Evolutionary conservation across 2,888 invertebrate genomes (phyloP).

Genomic region (Patella ulyssiponensis): DNA sequence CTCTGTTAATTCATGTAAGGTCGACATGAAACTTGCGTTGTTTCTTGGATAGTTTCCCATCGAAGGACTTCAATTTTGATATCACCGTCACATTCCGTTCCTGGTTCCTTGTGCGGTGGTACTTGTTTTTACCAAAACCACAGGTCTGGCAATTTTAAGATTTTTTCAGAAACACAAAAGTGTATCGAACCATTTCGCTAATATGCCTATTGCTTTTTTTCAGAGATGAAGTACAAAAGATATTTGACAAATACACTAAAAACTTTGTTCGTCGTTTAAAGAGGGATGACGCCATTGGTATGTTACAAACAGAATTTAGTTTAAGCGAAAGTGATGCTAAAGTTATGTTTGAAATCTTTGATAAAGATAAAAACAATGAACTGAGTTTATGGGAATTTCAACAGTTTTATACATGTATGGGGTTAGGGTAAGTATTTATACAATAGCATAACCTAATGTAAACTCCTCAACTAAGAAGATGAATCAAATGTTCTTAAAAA

Average conservation of each 20-base stretch:
- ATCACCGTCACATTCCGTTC: too few species aligned
- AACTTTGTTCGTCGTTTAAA: slow-evolving; percentile 54
- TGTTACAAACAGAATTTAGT: slow-evolving; percentile 56
- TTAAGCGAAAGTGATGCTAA: slow-evolving; percentile 46
- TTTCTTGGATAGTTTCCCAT: too few species aligned
- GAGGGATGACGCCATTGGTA: slow-evolving; percentile 48
- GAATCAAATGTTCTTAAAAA: too few species aligned
- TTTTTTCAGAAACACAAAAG: too few species aligned
- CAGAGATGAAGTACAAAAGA: slow-evolving; percentile 56
- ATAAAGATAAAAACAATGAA: slow-evolving; percentile 55
- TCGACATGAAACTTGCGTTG: too few species aligned
- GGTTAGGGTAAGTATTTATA: slow-evolving; percentile 49
- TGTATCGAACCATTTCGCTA: too few species aligned
- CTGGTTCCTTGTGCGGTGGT: too few species aligned
- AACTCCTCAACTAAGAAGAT: too few species aligned
- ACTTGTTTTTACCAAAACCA: too few species aligned
- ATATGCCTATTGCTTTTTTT: background rate
- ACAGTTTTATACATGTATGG: slow-evolving; percentile 57
- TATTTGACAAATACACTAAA: slow-evolving; percentile 61
- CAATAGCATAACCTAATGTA: background rate
- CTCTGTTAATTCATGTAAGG: too few species aligned
- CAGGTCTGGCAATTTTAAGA: too few species aligned
- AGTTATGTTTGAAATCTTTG: slow-evolving; percentile 61
- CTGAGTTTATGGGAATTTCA: slow-evolving; percentile 65
- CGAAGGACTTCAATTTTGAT: too few species aligned